Evolutionary conservation across 2,888 invertebrate species (phyloP).

Genomic region (Cataglyphis altisquamis): DNA sequence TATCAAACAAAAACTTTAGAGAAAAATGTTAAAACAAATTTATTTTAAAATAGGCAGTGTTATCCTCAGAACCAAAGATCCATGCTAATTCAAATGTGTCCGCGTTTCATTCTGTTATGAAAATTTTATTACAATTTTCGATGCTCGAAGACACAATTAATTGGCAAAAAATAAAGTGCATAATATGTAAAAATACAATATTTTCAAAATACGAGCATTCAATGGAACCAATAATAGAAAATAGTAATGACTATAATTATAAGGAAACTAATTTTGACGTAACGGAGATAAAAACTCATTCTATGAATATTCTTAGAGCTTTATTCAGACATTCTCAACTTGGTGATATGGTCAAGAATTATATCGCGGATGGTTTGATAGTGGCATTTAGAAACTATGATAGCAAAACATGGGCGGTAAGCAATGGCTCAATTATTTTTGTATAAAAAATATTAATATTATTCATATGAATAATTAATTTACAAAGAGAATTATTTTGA

Average conservation of each 20-base stretch:
- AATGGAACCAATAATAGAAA: constrained; percentile 60
- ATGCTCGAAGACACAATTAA: constrained; percentile 72
- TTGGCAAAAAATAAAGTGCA: constrained; percentile 64
- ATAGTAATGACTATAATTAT: constrained; percentile 43
- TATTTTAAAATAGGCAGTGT: constrained; percentile 89
- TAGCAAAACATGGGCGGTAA: constrained; percentile 92
- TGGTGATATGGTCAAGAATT: constrained; percentile 90
- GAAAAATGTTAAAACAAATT: constrained; percentile 30
- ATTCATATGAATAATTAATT: not conserved
- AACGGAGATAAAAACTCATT: constrained; percentile 90
- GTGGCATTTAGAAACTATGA: constrained; percentile 92
- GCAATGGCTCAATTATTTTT: constrained; percentile 75
- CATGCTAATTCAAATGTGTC: constrained; percentile 86
- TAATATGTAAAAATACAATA: constrained; percentile 76
- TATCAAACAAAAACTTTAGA: not conserved
- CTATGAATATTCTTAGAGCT: constrained; percentile 94
- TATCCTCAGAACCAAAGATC: constrained; percentile 91
- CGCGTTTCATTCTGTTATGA: constrained; percentile 81
- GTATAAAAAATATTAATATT: constrained; percentile 30
- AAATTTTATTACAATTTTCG: constrained; percentile 80
- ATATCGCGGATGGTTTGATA: constrained; percentile 90
- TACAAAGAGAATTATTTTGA: constrained; percentile 24
- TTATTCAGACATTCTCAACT: constrained; percentile 93
- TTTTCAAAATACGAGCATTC: constrained; percentile 72
- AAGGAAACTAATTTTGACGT: constrained; percentile 58